Percentiles rank a stretch among this genome's conserved stretches.
These are phyloP conservation scores for Nothobranchius kuhntae DNA, from an alignment of 2,113 vertebrate genomes.

Conservation along the genomic window DNA sequence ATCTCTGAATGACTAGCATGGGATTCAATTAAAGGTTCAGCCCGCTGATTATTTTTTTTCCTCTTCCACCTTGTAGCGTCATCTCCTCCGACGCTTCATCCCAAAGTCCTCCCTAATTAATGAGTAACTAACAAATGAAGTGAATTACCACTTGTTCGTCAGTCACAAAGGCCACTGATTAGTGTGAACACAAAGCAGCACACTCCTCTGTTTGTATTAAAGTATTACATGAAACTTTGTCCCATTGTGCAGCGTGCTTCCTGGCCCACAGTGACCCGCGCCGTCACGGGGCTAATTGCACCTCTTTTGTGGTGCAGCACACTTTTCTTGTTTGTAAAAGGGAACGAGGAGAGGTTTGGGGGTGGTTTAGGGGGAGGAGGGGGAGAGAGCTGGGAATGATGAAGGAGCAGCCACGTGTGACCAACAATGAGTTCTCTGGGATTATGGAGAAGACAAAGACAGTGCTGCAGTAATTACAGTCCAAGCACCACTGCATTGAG, in stretches of 20 bases:
- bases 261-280: slow-evolving; percentile 47
- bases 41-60: slow-evolving; percentile 61
- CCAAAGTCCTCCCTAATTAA: slow-evolving; percentile 54
- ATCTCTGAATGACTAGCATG: slow-evolving; percentile 49
- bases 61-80: slow-evolving; percentile 40
- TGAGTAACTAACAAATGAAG: slow-evolving; percentile 69
- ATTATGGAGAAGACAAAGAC: slow-evolving; percentile 74
- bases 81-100: slow-evolving; percentile 30
- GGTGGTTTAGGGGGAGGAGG: slow-evolving; percentile 17
- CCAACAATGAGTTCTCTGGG: slow-evolving; percentile 72
- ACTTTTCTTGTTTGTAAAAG: slow-evolving; percentile 66
- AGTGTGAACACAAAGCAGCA: slow-evolving; percentile 51
- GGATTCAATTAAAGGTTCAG: slow-evolving; percentile 66
- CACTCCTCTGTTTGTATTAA: slow-evolving; percentile 69
- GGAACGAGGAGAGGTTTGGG: slow-evolving; percentile 27
- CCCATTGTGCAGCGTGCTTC: slow-evolving; percentile 70
- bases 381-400: slow-evolving; percentile 32
- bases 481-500: slow-evolving; percentile 53
- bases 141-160: slow-evolving; percentile 50
- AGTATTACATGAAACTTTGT: slow-evolving; percentile 68
- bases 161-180: slow-evolving; percentile 49
- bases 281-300: slow-evolving; percentile 72
- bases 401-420: slow-evolving; percentile 70
- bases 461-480: slow-evolving; percentile 75
- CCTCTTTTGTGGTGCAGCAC: slow-evolving; percentile 74